Evolutionary conservation across 2,888 invertebrate species (phyloP).

Genomic region (Ferrisia virgata): DNA sequence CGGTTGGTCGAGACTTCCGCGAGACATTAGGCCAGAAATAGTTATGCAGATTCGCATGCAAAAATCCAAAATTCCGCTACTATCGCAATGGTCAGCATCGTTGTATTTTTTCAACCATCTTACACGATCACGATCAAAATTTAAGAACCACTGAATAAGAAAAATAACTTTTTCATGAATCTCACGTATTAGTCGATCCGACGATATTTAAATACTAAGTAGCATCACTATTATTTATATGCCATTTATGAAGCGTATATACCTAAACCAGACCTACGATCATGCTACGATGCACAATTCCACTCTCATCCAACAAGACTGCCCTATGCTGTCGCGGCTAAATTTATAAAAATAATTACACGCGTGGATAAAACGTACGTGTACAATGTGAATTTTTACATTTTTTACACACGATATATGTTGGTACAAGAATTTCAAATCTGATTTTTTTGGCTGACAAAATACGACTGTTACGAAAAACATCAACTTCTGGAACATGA

Average conservation of each 20-base stretch:
- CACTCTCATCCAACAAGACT: neutral
- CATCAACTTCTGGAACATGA: no score
- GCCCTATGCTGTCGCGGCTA: neutral
- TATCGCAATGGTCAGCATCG: neutral
- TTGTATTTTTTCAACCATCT: neutral
- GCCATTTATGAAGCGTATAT: neutral
- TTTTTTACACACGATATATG: no score
- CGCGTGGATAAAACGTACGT: neutral
- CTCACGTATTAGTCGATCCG: neutral
- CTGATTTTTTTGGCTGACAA: no score
- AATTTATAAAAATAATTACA: neutral
- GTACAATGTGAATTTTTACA: neutral
- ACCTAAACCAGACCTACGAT: no score
- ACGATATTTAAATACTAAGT: slow-evolving; percentile 18
- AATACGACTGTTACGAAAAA: no score
- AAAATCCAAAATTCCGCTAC: no score
- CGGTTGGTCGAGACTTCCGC: no score
- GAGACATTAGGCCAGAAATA: no score
- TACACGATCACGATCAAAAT: neutral
- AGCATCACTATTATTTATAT: neutral
- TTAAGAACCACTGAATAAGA: neutral
- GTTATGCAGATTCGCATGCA: no score
- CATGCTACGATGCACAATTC: neutral
- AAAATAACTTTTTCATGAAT: neutral
- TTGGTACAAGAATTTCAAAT: no score